Evolutionary conservation across 2,797 vertebrate species (phyloP).

Genomic region (Semotilus atromaculatus): DNA sequence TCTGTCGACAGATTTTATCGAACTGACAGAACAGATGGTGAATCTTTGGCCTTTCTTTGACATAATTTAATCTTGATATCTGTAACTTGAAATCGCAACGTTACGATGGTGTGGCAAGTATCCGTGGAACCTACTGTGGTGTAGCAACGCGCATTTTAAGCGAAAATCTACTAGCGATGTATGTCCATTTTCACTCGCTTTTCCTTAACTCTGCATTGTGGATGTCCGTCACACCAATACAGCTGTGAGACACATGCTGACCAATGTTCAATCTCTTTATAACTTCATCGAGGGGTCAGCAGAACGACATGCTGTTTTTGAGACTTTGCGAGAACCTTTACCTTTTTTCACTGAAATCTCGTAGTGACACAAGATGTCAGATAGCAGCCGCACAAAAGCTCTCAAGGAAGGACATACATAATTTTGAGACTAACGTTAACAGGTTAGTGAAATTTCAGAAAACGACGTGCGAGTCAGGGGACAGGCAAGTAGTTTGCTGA

Average conservation of each 20-base stretch:
- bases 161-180: neutral
- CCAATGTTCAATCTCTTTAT: neutral
- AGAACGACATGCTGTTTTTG: neutral
- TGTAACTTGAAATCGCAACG: too few species aligned
- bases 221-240: neutral
- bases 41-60: too few species aligned
- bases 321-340: neutral
- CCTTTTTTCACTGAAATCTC: neutral
- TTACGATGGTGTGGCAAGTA: too few species aligned
- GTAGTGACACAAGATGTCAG: neutral
- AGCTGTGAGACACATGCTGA: neutral
- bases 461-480: too few species aligned
- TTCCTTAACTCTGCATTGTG: neutral
- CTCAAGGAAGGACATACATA: neutral
- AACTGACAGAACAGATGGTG: too few species aligned
- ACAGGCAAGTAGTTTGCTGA: neutral
- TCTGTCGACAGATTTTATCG: neutral
- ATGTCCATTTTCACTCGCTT: neutral
- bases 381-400: neutral
- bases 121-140: neutral
- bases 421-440: neutral
- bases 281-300: neutral
- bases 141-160: neutral
- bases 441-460: too few species aligned
- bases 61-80: too few species aligned